phyloP scores from a whole-genome alignment of 2,797 vertebrate species.

The Pseudochirops corinnae region DNA sequence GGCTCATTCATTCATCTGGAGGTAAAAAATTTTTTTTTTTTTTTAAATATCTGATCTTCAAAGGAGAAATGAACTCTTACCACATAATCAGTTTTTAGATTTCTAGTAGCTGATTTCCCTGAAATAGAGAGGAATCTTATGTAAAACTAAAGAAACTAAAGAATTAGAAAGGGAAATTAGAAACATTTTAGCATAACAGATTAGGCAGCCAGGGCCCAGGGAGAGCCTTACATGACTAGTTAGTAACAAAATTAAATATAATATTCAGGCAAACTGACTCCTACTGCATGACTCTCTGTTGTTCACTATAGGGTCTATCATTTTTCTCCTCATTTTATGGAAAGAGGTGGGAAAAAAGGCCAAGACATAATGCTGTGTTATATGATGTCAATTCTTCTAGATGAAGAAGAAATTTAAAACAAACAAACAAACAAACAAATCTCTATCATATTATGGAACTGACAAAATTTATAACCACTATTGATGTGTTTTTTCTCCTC shows the following conservation, averaged over 20 bases:
- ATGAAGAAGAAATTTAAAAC: too few species aligned
- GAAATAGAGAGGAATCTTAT: background rate
- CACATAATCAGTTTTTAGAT: constrained; percentile 16
- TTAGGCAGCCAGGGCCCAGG: background rate
- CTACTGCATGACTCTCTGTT: too few species aligned
- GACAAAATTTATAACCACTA: too few species aligned
- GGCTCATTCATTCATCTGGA: constrained; percentile 45
- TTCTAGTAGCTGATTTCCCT: background rate
- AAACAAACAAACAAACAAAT: too few species aligned
- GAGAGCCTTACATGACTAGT: background rate
- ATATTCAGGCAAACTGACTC: background rate
- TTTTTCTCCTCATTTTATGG: too few species aligned
- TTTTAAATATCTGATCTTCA: constrained; percentile 3
- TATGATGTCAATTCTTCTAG: too few species aligned
- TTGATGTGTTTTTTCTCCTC: too few species aligned
- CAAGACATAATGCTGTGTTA: too few species aligned
- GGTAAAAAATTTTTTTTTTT: too few species aligned
- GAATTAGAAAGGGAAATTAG: background rate
- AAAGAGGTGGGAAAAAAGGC: too few species aligned
- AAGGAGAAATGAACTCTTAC: background rate
- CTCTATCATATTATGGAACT: too few species aligned
- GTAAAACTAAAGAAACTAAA: background rate
- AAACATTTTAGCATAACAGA: constrained; percentile 14
- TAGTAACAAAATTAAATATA: constrained; percentile 34
- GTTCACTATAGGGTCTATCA: too few species aligned